phyloP scores from a whole-genome alignment of 2,113 vertebrate genomes.

The Eubucco bourcierii region DNA sequence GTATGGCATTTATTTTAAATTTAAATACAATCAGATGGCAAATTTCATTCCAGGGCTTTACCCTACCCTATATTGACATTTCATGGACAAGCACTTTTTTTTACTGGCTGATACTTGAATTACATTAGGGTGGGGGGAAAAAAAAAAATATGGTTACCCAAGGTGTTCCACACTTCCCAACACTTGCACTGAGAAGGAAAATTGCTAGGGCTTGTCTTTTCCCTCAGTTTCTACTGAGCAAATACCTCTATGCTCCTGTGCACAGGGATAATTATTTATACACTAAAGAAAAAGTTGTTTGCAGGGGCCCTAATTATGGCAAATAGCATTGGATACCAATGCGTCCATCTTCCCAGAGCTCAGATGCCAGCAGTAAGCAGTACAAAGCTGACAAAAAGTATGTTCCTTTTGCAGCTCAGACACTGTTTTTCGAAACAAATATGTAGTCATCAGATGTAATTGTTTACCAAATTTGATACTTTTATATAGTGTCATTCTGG shows the following conservation, averaged over 20 bases:
- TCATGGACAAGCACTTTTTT: not conserved
- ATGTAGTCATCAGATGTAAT: constrained; percentile 38
- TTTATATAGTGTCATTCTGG: not conserved
- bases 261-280: not conserved
- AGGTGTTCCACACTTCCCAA: not conserved
- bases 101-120: not conserved
- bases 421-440: constrained; percentile 13
- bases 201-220: not conserved
- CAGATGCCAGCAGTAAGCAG: not conserved
- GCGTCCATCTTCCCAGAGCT: not conserved
- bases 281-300: not conserved
- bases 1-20: not conserved
- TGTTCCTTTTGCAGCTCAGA: constrained; percentile 33
- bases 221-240: not conserved
- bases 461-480: constrained; percentile 32
- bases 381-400: not conserved
- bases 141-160: not conserved
- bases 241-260: not conserved
- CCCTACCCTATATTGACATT: not conserved
- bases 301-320: not conserved
- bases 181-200: not conserved
- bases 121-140: not conserved
- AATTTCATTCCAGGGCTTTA: not conserved
- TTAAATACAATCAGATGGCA: not conserved
- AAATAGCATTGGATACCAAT: not conserved